Percentiles rank a stretch among this genome's conserved stretches.
Conservation (phyloP, 2,888 invertebrate genomes). For the Sminthurinus aureus region DNA sequence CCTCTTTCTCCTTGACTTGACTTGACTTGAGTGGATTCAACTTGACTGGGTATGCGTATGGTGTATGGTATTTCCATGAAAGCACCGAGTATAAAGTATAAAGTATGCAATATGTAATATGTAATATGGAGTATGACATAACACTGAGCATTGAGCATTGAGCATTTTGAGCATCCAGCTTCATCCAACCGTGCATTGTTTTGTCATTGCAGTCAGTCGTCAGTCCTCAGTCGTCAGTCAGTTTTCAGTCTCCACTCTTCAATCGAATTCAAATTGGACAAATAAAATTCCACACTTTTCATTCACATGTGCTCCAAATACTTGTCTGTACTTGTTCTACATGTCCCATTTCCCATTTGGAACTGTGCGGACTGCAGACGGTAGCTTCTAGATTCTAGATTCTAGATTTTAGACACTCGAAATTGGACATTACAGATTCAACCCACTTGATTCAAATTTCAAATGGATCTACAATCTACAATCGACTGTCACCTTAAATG, state of each 20-base stretch:
- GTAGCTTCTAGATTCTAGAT: too few relatives aligned
- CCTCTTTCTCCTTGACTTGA: not conserved
- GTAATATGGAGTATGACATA: constrained; percentile 7
- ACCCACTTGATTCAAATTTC: not conserved
- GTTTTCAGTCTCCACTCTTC: not conserved
- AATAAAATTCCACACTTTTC: not conserved
- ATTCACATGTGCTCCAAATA: too few relatives aligned
- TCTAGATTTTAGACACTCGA: too few relatives aligned
- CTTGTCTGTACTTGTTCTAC: too few relatives aligned
- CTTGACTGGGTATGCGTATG: too few relatives aligned
- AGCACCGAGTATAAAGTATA: too few relatives aligned
- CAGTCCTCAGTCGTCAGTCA: not conserved
- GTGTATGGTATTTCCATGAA: too few relatives aligned
- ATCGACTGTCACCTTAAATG: not conserved
- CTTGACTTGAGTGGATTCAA: too few relatives aligned
- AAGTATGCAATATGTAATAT: not conserved
- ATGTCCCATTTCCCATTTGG: too few relatives aligned
- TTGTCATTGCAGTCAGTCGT: constrained; percentile 9
- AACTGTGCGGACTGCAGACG: too few relatives aligned
- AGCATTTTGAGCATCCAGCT: not conserved
- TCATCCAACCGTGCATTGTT: not conserved
- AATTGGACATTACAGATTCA: too few relatives aligned
- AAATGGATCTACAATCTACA: not conserved
- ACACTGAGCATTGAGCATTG: not conserved
- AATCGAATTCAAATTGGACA: not conserved